Base-by-base conservation (phyloP, 1,140 invertebrate genomes). In the Halictus rubicundus region DNA sequence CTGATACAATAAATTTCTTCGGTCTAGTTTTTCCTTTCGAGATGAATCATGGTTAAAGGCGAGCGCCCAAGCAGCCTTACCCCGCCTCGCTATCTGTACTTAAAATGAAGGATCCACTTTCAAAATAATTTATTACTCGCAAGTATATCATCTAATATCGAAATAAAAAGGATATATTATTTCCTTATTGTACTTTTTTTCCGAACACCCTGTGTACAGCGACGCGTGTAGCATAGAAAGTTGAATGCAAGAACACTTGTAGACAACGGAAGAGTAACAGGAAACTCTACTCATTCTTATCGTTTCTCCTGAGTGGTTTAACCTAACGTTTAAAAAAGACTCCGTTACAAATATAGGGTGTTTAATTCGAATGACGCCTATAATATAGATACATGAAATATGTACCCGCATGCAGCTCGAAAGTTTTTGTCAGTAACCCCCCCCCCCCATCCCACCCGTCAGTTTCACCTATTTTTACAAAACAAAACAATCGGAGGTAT, bases 351-450 rank as follows among this genome's bases (percentile, higher is more conserved):
- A 70, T 52, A 21, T 32, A 70, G 27, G 75, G 54, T 70, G 57
- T 66, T 70, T 63, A 77, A 49, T 42, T 12, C 52, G 61, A 27
- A 57, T 52, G 42, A 39, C 57, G 42, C 42, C 19, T 69, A 60
- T 79, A 69, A 72, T 75, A 70, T 79, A 9, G 42, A 52, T 3
- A 16, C 49, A 80, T 60, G 80, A 70, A 79, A 84, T 37, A 32
- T 46, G 54, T 32, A 52, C 70, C 71, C 49, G 10, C 0, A 72
- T 42, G 73, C 61, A 65, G 57, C 39, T 54, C 59, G 71, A 57
- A 57, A 25, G 19, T 10, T 19, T 27, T 68, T 52, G 49, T 32
- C 23, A 39, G 25, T 10, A 32, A 32, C 27, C 8, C 7, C 37
- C 61, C 23, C 10, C 21, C 19, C 23, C 61, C 9, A 21, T n/a